These are phyloP conservation scores for Andinoacara biseriatus DNA, from an alignment of 2,113 vertebrate genomes.

Conservation along the genomic window DNA sequence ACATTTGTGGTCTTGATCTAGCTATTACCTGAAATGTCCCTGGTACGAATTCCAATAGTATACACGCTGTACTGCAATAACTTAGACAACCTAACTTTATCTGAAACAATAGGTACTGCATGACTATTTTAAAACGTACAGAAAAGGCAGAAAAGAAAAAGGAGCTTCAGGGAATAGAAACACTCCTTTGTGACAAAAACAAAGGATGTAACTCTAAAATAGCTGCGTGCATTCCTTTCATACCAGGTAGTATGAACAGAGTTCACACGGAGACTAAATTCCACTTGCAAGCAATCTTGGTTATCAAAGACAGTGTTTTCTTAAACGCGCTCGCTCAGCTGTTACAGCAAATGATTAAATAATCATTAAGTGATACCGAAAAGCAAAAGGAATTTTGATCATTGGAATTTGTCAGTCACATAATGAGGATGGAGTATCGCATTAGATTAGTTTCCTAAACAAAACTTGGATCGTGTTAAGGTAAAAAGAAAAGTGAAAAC, in stretches of 20 bases:
- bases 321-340: neutral
- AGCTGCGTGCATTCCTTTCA: conserved; percentile 8
- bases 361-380: neutral
- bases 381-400: neutral
- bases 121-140: neutral
- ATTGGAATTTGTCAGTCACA: neutral
- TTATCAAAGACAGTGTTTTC: neutral
- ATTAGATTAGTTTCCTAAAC: conserved; percentile 10
- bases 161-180: neutral
- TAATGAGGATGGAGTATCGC: conserved; percentile 6
- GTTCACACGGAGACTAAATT: neutral
- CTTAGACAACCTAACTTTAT: neutral
- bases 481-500: conserved; percentile 53
- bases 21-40: too few relatives aligned
- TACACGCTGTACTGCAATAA: neutral
- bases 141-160: neutral
- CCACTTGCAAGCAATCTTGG: neutral
- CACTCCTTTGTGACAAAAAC: neutral
- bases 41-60: neutral
- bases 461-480: conserved; percentile 8
- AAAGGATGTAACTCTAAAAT: neutral
- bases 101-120: neutral
- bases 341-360: neutral
- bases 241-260: neutral
- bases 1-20: too few relatives aligned